phyloP scores from a whole-genome alignment of 2,797 vertebrate species.

The Propithecus deckenii region DNA sequence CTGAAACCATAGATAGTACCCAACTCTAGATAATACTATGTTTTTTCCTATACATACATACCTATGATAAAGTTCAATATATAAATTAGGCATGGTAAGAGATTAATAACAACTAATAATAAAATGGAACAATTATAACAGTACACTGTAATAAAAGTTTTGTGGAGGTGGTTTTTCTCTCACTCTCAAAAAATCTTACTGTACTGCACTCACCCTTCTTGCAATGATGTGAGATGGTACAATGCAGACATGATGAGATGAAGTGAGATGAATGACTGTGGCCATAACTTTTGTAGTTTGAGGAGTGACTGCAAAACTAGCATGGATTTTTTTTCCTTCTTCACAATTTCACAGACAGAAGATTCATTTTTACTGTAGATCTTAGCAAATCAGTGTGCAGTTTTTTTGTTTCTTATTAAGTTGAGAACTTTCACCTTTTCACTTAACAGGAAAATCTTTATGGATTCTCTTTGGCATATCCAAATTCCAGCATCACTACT shows the following conservation, averaged over 20 bases:
- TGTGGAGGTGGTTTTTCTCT: too few species aligned
- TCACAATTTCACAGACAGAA: not conserved
- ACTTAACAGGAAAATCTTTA: not conserved
- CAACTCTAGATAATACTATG: not conserved
- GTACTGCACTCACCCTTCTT: not conserved
- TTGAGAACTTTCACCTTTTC: not conserved
- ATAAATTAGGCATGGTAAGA: not conserved
- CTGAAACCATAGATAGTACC: not conserved
- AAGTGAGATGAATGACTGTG: not conserved
- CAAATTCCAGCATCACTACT: not conserved
- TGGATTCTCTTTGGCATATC: not conserved
- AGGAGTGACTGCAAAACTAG: not conserved
- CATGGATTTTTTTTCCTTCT: not conserved
- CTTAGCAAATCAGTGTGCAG: not conserved
- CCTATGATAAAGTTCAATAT: too few species aligned
- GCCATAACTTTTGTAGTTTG: not conserved
- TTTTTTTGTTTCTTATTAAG: not conserved
- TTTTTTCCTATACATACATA: too few species aligned
- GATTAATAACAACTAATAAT: not conserved
- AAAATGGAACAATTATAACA: not conserved
- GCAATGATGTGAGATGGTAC: not conserved
- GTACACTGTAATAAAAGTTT: not conserved
- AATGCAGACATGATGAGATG: not conserved
- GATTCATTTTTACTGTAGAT: not conserved
- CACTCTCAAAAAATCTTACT: not conserved